Evolutionary conservation across 2,888 invertebrate species (phyloP).

Genomic region (Digitonthophagus gazella): DNA sequence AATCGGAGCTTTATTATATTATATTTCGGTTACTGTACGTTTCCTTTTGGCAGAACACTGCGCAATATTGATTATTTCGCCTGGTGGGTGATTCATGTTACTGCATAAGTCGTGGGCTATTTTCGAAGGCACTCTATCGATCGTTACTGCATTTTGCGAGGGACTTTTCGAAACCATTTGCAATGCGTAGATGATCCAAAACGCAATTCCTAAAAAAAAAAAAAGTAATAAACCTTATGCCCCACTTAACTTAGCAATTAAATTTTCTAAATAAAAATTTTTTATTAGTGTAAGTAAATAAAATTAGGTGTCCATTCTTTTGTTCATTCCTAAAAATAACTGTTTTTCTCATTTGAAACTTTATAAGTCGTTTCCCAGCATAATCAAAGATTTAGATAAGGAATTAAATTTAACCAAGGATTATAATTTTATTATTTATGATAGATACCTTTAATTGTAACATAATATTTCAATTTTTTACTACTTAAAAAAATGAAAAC

Average conservation of each 20-base stretch:
- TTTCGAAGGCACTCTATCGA: neutral
- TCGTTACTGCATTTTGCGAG: neutral
- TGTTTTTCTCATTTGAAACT: neutral
- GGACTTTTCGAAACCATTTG: neutral
- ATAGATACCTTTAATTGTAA: too few species aligned
- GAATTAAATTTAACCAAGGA: neutral
- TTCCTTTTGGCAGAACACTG: neutral
- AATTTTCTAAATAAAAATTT: too few species aligned
- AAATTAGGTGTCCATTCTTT: too few species aligned
- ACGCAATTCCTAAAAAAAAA: neutral
- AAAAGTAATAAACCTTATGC: neutral
- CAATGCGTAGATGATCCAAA: neutral
- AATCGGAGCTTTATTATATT: too few species aligned
- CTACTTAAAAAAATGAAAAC: too few species aligned
- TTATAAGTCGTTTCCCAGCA: neutral
- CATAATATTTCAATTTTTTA: too few species aligned
- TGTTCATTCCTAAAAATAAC: neutral
- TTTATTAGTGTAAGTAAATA: too few species aligned
- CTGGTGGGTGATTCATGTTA: neutral
- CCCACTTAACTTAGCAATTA: too few species aligned
- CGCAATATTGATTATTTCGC: neutral
- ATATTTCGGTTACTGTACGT: neutral
- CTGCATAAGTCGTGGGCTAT: neutral
- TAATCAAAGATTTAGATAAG: neutral
- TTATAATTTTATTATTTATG: neutral